Conservation (phyloP, 2,113 vertebrate species). For the Apodemus sylvaticus region DNA sequence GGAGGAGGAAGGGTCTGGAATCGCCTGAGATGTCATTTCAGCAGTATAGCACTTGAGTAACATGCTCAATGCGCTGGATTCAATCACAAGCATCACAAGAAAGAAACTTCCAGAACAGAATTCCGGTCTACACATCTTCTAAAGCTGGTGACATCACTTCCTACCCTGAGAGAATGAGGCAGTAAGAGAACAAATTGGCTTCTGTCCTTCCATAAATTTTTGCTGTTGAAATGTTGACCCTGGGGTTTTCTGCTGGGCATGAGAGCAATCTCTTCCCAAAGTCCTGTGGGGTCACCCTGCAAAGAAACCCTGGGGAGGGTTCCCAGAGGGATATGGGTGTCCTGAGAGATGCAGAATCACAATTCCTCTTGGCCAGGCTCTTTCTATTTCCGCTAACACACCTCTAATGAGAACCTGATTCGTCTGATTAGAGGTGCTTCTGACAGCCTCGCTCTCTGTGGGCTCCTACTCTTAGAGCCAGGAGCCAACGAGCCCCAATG, state of each 20-base stretch:
- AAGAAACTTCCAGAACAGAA: neutral
- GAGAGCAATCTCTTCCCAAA: neutral
- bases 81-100: neutral
- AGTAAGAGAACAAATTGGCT: neutral
- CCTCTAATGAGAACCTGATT: neutral
- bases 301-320: neutral
- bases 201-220: neutral
- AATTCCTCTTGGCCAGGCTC: neutral
- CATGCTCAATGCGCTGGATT: neutral
- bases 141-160: slow-evolving; percentile 11
- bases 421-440: neutral
- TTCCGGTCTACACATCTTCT: neutral
- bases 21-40: neutral
- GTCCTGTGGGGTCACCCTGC: neutral
- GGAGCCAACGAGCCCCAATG: neutral
- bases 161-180: neutral
- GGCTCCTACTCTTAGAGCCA: neutral
- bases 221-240: neutral
- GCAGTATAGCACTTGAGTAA: neutral
- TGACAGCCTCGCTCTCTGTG: neutral
- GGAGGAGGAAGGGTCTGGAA: neutral
- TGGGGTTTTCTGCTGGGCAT: too few relatives aligned
- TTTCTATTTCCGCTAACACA: neutral
- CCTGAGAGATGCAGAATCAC: neutral
- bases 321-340: neutral